phyloP scores from a whole-genome alignment of 2,797 vertebrate species.

The Mormyrus hasselquistii region DNA sequence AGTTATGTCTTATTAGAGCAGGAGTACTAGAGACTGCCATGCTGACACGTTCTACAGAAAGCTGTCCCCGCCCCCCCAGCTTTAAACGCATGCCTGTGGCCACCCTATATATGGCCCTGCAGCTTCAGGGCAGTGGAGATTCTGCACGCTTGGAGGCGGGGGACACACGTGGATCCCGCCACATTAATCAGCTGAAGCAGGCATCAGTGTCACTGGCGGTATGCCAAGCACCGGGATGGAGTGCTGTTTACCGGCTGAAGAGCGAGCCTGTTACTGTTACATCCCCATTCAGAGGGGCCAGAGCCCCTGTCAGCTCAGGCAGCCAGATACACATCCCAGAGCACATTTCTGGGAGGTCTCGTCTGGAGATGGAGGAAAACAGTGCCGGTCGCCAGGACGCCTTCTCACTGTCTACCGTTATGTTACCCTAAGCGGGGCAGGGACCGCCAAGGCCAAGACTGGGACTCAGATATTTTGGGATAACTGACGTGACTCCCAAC shows the following conservation, averaged over 20 bases:
- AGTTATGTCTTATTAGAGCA: neutral
- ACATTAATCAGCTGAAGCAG: neutral
- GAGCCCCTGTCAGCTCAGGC: conserved; percentile 20
- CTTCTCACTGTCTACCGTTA: too few relatives aligned
- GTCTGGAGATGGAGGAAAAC: conserved; percentile 11
- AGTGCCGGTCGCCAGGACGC: neutral
- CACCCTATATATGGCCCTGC: neutral
- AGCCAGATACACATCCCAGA: conserved; percentile 25
- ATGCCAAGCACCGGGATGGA: conserved; percentile 33
- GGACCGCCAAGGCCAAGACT: neutral
- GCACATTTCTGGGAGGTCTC: conserved; percentile 11
- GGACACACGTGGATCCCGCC: neutral
- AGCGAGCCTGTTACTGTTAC: conserved; percentile 39
- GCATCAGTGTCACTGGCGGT: conserved; percentile 39
- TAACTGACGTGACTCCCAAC: neutral
- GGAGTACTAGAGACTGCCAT: neutral
- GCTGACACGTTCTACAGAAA: neutral
- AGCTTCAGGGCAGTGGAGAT: neutral
- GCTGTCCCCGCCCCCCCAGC: too few relatives aligned
- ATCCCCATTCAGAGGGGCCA: conserved; percentile 43
- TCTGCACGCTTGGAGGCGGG: neutral
- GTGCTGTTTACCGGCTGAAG: conserved; percentile 42
- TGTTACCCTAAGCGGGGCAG: neutral
- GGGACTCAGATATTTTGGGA: neutral
- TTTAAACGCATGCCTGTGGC: neutral